Percentiles rank a stretch among this genome's conserved stretches.
Conservation (phyloP, 2,113 vertebrate species). For the Gymnorhina tibicen region DNA sequence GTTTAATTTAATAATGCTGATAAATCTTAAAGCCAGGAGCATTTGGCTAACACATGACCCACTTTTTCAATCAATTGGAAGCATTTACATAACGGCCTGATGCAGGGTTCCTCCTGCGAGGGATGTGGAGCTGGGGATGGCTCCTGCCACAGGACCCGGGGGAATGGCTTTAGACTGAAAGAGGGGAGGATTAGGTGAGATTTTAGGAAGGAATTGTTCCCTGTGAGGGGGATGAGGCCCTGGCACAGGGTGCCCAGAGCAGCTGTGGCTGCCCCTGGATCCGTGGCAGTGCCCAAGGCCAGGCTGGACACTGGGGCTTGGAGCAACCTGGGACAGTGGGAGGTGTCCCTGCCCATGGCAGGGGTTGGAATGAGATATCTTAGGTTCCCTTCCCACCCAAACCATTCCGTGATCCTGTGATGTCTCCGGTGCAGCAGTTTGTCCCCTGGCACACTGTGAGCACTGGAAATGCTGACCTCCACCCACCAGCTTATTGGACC, state of each 20-base stretch:
- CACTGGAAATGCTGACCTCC: background rate
- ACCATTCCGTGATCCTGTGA: background rate
- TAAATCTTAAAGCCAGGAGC: slow-evolving; percentile 85
- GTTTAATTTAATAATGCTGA: slow-evolving; percentile 91
- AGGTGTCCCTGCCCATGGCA: background rate
- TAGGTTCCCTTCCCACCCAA: background rate
- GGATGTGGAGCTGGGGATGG: background rate
- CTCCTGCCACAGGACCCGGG: background rate
- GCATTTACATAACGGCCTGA: slow-evolving; percentile 71
- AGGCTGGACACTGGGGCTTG: background rate
- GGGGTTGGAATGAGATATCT: background rate
- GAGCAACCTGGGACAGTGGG: background rate
- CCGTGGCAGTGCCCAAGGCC: background rate
- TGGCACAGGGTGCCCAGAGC: background rate
- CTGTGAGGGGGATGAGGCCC: background rate
- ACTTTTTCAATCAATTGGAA: slow-evolving; percentile 86
- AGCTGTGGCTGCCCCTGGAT: background rate
- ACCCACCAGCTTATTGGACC: background rate
- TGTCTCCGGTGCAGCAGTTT: background rate
- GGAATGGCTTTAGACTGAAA: background rate
- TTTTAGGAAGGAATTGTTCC: background rate
- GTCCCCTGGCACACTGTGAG: background rate
- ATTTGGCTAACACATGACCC: slow-evolving; percentile 86
- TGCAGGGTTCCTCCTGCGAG: slow-evolving; percentile 5
- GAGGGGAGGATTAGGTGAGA: background rate